These are phyloP conservation scores for Cordilura impudica DNA, from an alignment of 2,888 invertebrate genomes.

Conservation along the genomic window DNA sequence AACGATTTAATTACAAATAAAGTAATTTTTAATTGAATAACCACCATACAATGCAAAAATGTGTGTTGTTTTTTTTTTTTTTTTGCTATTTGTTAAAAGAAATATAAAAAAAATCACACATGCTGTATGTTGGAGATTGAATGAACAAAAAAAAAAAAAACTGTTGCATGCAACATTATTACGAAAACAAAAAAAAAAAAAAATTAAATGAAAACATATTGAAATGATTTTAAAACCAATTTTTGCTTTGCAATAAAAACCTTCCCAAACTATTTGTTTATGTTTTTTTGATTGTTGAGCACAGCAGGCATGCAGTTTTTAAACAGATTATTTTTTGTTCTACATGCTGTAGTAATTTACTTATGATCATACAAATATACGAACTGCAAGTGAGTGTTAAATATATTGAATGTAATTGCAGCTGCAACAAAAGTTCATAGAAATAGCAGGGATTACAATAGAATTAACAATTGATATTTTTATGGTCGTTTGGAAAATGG, in stretches of 20 bases:
- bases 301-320: constrained; percentile 54
- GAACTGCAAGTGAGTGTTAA: background rate
- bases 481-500: too few relatives aligned
- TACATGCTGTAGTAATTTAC: constrained; percentile 53
- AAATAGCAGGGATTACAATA: too few relatives aligned
- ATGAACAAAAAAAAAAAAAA: constrained; percentile 15
- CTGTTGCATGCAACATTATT: constrained; percentile 42
- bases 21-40: constrained; percentile 77
- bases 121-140: constrained; percentile 17
- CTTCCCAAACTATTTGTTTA: constrained; percentile 41
- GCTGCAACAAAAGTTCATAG: background rate
- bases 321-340: constrained; percentile 26
- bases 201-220: constrained; percentile 41
- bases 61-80: background rate
- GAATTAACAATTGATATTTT: too few relatives aligned
- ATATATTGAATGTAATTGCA: constrained; percentile 24
- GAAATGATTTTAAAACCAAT: constrained; percentile 51
- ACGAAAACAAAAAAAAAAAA: background rate
- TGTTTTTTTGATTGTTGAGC: constrained; percentile 24
- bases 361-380: constrained; percentile 40
- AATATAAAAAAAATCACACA: constrained; percentile 1
- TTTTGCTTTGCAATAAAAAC: constrained; percentile 33
- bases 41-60: constrained; percentile 64
- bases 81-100: too few relatives aligned
- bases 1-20: constrained; percentile 76